Evolutionary conservation across 1,140 invertebrate genomes (phyloP).

Genomic region (Leptestheria dahalacensis): DNA sequence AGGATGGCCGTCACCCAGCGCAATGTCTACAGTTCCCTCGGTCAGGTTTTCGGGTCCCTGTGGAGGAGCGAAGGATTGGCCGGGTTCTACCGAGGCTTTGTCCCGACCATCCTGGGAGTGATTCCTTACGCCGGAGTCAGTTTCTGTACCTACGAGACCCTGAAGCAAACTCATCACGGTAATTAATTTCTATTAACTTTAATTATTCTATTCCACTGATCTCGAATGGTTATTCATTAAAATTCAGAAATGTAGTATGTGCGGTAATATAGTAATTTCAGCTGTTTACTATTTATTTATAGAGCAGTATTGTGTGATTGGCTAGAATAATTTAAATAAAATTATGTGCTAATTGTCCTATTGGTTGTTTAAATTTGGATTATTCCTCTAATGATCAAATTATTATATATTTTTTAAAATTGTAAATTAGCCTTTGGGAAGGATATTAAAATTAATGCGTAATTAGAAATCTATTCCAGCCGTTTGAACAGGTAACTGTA

Average conservation of each 20-base stretch:
- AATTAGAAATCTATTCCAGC: too few species aligned
- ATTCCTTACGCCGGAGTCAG: conserved; percentile 94
- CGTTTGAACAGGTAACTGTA: too few species aligned
- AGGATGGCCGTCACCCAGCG: conserved; percentile 88
- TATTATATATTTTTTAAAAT: too few species aligned
- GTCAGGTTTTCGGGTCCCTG: conserved; percentile 48
- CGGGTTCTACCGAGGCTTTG: conserved; percentile 73
- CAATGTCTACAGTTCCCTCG: conserved; percentile 43
- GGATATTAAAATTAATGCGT: too few species aligned
- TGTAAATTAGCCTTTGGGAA: too few species aligned
- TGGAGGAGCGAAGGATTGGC: conserved; percentile 58
- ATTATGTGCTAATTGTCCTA: neutral
- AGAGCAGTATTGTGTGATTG: too few species aligned
- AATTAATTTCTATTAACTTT: too few species aligned
- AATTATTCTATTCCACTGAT: too few species aligned
- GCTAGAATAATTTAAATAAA: too few species aligned
- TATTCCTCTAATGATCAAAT: too few species aligned
- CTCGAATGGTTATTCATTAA: neutral
- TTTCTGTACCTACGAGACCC: conserved; percentile 92
- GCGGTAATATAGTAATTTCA: neutral
- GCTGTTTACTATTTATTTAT: conserved; percentile 10
- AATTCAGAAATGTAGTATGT: neutral
- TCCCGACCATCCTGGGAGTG: conserved; percentile 80
- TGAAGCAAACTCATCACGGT: conserved; percentile 72
- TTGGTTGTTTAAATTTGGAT: too few species aligned